Evolutionary conservation across 2,797 vertebrate species (phyloP).

Genomic region (Pseudocheirus occidentalis): DNA sequence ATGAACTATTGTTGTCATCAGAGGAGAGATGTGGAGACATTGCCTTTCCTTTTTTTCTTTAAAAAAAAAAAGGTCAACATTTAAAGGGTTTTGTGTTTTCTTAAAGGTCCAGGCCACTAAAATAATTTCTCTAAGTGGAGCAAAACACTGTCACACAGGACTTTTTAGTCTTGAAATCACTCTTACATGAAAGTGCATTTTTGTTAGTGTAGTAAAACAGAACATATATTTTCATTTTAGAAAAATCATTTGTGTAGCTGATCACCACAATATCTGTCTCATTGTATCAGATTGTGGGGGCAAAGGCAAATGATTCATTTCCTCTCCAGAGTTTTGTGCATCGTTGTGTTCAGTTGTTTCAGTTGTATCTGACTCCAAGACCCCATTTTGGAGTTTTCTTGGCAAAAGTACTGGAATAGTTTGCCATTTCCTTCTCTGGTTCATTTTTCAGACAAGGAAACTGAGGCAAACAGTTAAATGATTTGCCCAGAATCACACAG

Average conservation of each 20-base stretch:
- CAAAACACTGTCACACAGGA: constrained; percentile 46
- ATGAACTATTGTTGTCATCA: constrained; percentile 81
- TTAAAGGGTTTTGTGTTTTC: constrained; percentile 71
- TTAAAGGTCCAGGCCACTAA: constrained; percentile 70
- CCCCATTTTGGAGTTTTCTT: not conserved
- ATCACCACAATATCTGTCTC: not conserved
- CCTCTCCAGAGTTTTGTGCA: not conserved
- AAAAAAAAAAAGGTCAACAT: constrained; percentile 64
- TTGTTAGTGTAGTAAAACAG: not conserved
- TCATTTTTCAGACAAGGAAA: not conserved
- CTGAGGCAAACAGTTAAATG: not conserved
- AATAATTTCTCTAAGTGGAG: constrained; percentile 75
- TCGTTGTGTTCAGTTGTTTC: not conserved
- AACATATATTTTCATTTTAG: not conserved
- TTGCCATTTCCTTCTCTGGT: not conserved
- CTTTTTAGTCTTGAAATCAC: constrained; percentile 59
- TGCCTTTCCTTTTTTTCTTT: constrained; percentile 57
- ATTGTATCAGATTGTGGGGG: not conserved
- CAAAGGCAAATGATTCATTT: not conserved
- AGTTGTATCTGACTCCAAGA: not conserved
- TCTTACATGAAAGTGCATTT: constrained; percentile 45
- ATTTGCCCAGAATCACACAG: not conserved
- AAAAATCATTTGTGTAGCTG: not conserved
- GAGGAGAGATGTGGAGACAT: constrained; percentile 73
- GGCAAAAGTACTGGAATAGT: not conserved